These are phyloP conservation scores for Pipistrellus kuhlii DNA, from an alignment of 2,797 vertebrate species.

Conservation along the genomic window DNA sequence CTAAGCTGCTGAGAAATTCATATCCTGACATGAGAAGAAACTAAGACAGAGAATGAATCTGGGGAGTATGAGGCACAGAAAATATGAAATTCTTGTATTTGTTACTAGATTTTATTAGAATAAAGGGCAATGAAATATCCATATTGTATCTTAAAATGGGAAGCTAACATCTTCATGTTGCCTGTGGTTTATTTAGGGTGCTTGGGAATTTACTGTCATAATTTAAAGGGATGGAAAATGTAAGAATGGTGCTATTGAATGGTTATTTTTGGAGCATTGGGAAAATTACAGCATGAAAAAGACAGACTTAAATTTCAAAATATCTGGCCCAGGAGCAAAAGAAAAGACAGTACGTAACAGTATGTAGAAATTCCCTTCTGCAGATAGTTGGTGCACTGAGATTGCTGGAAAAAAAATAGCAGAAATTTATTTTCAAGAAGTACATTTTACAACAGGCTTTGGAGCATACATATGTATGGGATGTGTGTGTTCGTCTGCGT, in stretches of 20 bases:
- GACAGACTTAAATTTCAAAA: neutral
- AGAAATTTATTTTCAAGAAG: neutral
- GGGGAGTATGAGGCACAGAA: neutral
- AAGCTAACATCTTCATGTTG: neutral
- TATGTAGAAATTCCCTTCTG: neutral
- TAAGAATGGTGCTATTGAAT: neutral
- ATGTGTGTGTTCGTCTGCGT: neutral
- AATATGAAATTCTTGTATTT: constrained; percentile 22
- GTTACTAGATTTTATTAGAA: constrained; percentile 1
- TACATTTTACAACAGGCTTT: neutral
- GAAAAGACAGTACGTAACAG: neutral
- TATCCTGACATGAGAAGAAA: neutral
- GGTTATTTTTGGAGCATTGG: neutral
- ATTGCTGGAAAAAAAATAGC: neutral
- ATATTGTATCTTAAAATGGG: neutral
- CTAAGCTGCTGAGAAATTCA: constrained; percentile 2
- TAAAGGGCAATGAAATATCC: neutral
- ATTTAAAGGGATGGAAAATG: neutral
- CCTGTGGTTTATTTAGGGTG: neutral
- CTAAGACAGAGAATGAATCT: neutral
- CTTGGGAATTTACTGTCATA: neutral
- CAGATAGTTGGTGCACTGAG: neutral
- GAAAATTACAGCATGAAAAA: neutral
- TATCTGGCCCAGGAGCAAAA: neutral
- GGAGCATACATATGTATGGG: neutral